phyloP scores from a whole-genome alignment of 1,140 invertebrate genomes.

The Eufriesea mexicana region DNA sequence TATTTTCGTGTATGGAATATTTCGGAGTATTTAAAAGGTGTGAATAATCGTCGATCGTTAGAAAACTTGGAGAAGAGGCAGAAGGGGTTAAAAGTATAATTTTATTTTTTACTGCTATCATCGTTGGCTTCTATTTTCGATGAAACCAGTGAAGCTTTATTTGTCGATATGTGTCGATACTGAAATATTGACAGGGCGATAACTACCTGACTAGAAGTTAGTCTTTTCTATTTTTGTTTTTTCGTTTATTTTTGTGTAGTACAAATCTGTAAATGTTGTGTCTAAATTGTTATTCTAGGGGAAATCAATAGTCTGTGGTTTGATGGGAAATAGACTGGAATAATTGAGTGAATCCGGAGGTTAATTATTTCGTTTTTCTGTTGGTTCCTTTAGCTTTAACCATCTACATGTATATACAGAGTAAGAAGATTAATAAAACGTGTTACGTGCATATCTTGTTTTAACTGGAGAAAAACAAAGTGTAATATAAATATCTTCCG shows the following conservation, averaged over 20 bases:
- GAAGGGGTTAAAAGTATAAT: background rate
- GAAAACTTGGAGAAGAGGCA: no score
- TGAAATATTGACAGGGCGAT: background rate
- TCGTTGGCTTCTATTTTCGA: background rate
- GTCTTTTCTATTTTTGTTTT: background rate
- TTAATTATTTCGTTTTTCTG: background rate
- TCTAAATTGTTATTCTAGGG: background rate
- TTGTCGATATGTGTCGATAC: background rate
- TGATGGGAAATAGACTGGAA: background rate
- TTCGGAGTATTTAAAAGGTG: background rate
- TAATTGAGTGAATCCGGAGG: background rate
- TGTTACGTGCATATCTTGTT: no score
- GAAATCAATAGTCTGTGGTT: background rate
- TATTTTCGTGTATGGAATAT: background rate
- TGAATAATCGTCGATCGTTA: background rate
- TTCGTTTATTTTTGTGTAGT: background rate
- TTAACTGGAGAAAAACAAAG: no score
- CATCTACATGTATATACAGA: no score
- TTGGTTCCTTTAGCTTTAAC: background rate
- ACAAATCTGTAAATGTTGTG: background rate
- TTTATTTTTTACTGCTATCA: background rate
- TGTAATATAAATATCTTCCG: no score
- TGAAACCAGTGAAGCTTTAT: background rate
- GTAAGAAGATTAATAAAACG: no score
- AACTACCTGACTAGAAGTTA: background rate